Evolutionary conservation across 2,113 vertebrate species (phyloP).

Genomic region (Calypte anna): DNA sequence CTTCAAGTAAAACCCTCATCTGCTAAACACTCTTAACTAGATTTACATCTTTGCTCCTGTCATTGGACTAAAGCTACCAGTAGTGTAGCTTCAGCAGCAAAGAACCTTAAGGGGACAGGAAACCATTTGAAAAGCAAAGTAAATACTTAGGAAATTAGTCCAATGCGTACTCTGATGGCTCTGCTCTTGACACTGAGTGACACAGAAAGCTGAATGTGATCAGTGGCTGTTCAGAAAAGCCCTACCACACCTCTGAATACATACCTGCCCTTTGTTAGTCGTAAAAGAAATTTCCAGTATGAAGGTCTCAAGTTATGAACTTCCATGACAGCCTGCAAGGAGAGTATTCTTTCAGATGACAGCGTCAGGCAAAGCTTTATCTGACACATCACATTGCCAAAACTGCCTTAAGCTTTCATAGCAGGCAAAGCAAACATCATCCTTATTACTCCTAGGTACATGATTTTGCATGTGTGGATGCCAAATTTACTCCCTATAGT

Average conservation of each 20-base stretch:
- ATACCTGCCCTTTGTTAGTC: slow-evolving; percentile 94
- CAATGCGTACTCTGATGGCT: not conserved
- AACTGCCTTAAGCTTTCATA: not conserved
- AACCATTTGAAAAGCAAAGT: not conserved
- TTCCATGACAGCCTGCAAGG: slow-evolving; percentile 94
- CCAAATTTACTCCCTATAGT: not conserved
- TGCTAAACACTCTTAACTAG: not conserved
- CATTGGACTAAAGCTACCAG: not conserved
- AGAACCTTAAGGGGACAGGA: not conserved
- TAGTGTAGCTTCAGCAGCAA: not conserved
- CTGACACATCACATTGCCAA: not conserved
- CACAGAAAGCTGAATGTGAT: not conserved
- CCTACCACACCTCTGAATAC: not conserved
- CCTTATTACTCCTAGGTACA: fast-evolving
- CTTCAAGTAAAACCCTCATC: not conserved
- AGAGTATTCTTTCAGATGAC: slow-evolving; percentile 19
- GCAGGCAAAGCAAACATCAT: not conserved
- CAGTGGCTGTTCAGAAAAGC: not conserved
- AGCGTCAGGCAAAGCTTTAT: not conserved
- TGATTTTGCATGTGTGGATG: not conserved
- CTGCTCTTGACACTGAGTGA: not conserved
- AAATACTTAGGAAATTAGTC: not conserved
- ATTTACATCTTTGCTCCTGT: not conserved
- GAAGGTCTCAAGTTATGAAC: slow-evolving; percentile 93
- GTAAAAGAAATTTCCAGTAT: slow-evolving; percentile 97